These are phyloP conservation scores for Oligia fasciuncula DNA, from an alignment of 2,888 invertebrate species.

Conservation along the genomic window DNA sequence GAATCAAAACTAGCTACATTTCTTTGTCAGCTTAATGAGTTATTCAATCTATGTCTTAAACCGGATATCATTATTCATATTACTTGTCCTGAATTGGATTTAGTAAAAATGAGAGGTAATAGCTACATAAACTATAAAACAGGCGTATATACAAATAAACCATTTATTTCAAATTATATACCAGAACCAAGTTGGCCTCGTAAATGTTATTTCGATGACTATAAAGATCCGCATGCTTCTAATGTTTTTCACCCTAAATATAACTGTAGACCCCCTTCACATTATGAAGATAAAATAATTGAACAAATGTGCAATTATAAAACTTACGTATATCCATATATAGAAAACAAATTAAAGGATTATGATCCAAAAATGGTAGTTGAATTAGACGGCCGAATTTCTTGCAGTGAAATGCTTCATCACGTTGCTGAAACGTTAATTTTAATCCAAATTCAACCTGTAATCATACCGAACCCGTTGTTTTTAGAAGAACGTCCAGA, in stretches of 20 bases:
- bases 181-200: conserved; percentile 79
- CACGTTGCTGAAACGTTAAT: conserved; percentile 84
- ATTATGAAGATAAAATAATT: conserved; percentile 83
- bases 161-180: conserved; percentile 68
- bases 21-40: conserved; percentile 76
- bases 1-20: conserved; percentile 74
- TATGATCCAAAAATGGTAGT: conserved; percentile 89
- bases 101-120: conserved; percentile 80
- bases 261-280: conserved; percentile 84
- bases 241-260: conserved; percentile 82
- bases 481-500: conserved; percentile 80
- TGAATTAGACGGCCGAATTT: conserved; percentile 90
- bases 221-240: conserved; percentile 70
- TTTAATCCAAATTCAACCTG: conserved; percentile 75
- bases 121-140: conserved; percentile 79
- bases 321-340: conserved; percentile 79
- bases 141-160: conserved; percentile 65
- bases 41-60: conserved; percentile 78
- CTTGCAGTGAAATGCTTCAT: conserved; percentile 86
- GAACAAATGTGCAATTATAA: conserved; percentile 89
- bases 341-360: conserved; percentile 88
- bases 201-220: conserved; percentile 76
- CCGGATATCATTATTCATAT: conserved; percentile 90
- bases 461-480: conserved; percentile 83
- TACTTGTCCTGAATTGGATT: conserved; percentile 88